Base-by-base conservation (phyloP, 1,140 invertebrate genomes). In the Ptiloglossa arizonensis region DNA sequence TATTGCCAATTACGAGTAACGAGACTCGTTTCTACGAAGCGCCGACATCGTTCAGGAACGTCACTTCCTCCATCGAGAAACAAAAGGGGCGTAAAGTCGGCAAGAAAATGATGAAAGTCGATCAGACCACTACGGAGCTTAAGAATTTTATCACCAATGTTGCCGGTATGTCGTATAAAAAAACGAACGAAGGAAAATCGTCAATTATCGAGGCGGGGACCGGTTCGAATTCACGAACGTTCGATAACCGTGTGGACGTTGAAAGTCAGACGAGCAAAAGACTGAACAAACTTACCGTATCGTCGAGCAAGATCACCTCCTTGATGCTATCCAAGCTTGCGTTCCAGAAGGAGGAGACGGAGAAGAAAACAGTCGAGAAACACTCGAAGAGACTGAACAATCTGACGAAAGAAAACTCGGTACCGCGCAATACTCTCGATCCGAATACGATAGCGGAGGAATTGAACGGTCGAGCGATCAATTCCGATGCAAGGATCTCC, bases 391-490 rank as follows among this genome's bases (percentile, higher is more conserved):
- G 22, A 32, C 44, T 54, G 44, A 73, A 70, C 54, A 71, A 81
- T 29, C 29, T 67, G 73, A 75, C 69, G n/a, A 80, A 74, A 24
- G 85, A 72, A 27, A 69, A 67, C 32, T 54, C 29, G 63, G 57
- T 50, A 22, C 27, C 57, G 13, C 66, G 35, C 35, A 57, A 80
- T 5, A 46, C n/a, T 24, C 66, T 44, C 1, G 66, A 68, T 35
- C 60, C 88, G 11, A 91, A 90, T 27, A 89, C 89, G 46, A 87
- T 91, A 29, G 89, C 91, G 27, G 83, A 92, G 75, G 89, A 93
- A 79, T 68, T 92, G 73, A 90, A 89, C 78, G 73, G 91, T 64
- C 86, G 92, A 84, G 91, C 87, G 5, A 89, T 86, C 9, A 88
- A 93, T 64, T 88, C 89, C 1, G 89, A 87, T 8, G 89, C 87